Conservation (phyloP, 2,888 invertebrate species). For the Alloscopus bannaensis region DNA sequence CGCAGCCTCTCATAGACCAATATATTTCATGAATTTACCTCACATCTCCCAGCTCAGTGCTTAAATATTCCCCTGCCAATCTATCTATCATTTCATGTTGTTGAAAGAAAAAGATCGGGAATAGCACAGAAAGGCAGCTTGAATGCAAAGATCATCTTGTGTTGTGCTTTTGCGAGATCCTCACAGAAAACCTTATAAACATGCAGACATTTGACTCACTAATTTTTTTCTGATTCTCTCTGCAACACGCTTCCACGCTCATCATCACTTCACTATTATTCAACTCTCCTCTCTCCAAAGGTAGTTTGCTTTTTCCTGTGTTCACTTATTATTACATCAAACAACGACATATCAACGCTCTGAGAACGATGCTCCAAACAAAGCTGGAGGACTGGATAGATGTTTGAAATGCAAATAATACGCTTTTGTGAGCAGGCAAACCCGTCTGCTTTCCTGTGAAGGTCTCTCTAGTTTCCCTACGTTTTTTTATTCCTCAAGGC, state of each 20-base stretch:
- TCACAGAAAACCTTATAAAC: no score
- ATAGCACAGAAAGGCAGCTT: background rate
- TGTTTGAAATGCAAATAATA: constrained; percentile 27
- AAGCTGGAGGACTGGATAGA: constrained; percentile 11
- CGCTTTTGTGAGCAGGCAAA: background rate
- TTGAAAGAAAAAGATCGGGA: background rate
- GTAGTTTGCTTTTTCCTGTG: constrained; percentile 28
- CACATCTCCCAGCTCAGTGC: constrained; percentile 47
- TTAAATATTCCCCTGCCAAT: constrained; percentile 56
- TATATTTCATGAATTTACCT: no score
- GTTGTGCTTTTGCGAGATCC: background rate
- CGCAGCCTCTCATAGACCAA: no score
- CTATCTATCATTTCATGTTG: constrained; percentile 20
- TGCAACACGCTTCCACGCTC: no score
- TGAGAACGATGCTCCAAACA: constrained; percentile 8
- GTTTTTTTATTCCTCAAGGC: no score
- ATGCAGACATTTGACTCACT: no score
- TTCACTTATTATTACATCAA: constrained; percentile 57
- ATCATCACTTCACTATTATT: no score
- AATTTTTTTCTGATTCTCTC: no score
- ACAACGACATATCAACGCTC: constrained; percentile 38
- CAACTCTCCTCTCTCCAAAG: no score
- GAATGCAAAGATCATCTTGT: constrained; percentile 23
- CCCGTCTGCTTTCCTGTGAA: background rate
- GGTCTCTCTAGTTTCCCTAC: no score